Base-by-base conservation (phyloP, 2,797 vertebrate genomes). In the Crax fasciolata region DNA sequence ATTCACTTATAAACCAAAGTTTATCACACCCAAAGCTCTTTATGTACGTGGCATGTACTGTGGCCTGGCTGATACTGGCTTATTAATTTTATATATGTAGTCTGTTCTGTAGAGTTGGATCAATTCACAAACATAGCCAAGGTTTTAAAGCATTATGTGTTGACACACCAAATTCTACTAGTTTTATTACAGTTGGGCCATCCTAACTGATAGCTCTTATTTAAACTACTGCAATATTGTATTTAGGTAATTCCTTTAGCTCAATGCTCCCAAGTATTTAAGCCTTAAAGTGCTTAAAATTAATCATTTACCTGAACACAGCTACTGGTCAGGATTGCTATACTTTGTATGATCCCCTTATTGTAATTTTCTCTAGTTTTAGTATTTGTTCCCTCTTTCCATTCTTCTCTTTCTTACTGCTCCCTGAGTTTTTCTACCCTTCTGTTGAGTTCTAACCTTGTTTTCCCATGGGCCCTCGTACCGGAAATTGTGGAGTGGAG, bases 401-500 rank as follows among this genome's bases (percentile, higher is more conserved):
- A 91, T 90, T 84, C 27, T 51, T 93, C 82, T 65, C 41, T 39
- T 91, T 24, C 67, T 75, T 71, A 27, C 57, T 71, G 55, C 19
- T 93, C 20, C 46, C 11, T 17, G 52, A 82, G 48, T 79, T 84
- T 87, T 89, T 30, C n/a, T 87, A 87, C 59, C 63, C 32, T 81
- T 86, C 57, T 83, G 23, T 76, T 75, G 38, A 93, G n/a, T 92
- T 95, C 55, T 88, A 86, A 70, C 55, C 48, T 90, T 79, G 23
- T 70, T 71, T 89, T 89, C 89, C 89, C 71, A 10, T 48, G 70
- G 63, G 59, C 27, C n/a, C 19, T 73, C n/a, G 86, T 90, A 79
- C 86, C 81, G 70, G 75, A 94, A 96, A 87, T 90, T 82, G 79
- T 59, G 63, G 66, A 93, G 71, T 74, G 70, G 39, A 89, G 52